A percentile compares a stretch with the other conserved stretches of the same genome.
These are phyloP conservation scores for Sabatieria punctata DNA, from an alignment of 2,888 invertebrate species.

Conservation along the genomic window DNA sequence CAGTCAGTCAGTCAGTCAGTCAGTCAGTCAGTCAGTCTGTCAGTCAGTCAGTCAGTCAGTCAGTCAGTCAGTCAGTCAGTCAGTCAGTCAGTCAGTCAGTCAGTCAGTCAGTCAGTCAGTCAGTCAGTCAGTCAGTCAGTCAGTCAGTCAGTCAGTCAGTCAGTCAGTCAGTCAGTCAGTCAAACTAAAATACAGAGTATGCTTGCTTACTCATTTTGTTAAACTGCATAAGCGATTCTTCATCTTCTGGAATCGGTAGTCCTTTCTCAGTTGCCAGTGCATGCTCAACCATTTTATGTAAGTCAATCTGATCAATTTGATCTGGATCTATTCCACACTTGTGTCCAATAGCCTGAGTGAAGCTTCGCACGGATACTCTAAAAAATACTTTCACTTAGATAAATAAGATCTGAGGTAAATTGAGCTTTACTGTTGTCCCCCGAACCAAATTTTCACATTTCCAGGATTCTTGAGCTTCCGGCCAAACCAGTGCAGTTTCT, in stretches of 20 bases:
- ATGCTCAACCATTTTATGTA: background rate
- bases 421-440: background rate
- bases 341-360: background rate
- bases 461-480: background rate
- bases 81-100: background rate
- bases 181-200: too few relatives aligned
- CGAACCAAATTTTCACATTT: too few relatives aligned
- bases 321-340: background rate
- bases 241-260: constrained; percentile 1
- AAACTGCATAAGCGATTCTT: background rate
- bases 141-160: too few relatives aligned
- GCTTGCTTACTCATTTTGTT: too few relatives aligned
- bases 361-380: background rate
- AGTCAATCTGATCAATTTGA: background rate
- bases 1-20: too few relatives aligned
- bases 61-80: background rate
- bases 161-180: too few relatives aligned
- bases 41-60: background rate
- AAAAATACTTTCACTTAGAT: background rate
- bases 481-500: constrained; percentile 1
- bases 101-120: too few relatives aligned
- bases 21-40: too few relatives aligned
- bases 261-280: background rate
- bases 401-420: too few relatives aligned
- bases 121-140: too few relatives aligned